These are phyloP conservation scores for Chelonia mydas DNA, from an alignment of 2,797 vertebrate species.

Conservation along the genomic window DNA sequence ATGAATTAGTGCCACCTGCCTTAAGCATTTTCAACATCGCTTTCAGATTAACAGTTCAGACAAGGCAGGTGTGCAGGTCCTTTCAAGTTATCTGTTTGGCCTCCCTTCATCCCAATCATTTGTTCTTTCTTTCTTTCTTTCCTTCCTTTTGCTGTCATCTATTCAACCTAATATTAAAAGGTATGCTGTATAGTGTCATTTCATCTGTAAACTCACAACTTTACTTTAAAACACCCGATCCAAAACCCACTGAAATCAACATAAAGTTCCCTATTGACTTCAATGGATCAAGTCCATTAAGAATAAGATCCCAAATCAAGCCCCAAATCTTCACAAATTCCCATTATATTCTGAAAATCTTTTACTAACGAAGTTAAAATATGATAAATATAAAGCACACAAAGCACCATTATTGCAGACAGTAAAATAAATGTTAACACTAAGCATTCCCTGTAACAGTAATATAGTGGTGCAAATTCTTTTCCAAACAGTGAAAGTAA, in stretches of 20 bases:
- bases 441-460: not conserved
- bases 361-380: not conserved
- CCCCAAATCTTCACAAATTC: not conserved
- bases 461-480: not conserved
- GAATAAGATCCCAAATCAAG: not conserved
- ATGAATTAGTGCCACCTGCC: not conserved
- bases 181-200: fast-evolving
- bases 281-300: not conserved
- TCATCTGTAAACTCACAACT: not conserved
- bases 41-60: conserved; percentile 21
- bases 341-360: not conserved
- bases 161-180: not conserved
- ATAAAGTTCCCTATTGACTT: not conserved
- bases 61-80: not conserved
- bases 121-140: not conserved
- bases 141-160: not conserved
- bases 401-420: not conserved
- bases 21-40: conserved; percentile 24
- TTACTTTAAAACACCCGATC: not conserved
- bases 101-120: not conserved
- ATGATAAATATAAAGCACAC: not conserved
- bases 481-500: not conserved
- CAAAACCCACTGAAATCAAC: not conserved
- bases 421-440: not conserved
- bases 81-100: not conserved